Percentiles rank a stretch among this genome's conserved stretches.
phyloP scores from a whole-genome alignment of 2,113 vertebrate species.

The Holacanthus passer region DNA sequence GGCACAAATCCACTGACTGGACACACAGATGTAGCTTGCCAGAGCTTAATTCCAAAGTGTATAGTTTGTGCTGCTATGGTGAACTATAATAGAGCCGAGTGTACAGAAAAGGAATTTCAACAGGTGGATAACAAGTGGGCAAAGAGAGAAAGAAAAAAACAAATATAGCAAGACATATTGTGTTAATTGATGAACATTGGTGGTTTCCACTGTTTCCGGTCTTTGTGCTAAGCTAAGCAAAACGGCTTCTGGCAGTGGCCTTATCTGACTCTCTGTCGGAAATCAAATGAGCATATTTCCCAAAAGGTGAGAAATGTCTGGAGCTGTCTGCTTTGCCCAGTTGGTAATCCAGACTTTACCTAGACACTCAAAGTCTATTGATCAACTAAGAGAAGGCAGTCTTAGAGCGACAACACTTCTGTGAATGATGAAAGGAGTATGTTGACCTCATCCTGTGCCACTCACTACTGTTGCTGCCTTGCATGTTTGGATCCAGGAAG shows the following conservation, averaged over 20 bases:
- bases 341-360: not conserved
- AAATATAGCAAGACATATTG: not conserved
- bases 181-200: not conserved
- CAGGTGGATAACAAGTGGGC: not conserved
- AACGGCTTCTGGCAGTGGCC: not conserved
- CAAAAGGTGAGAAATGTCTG: too few species aligned
- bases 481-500: constrained; percentile 37
- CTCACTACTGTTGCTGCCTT: not conserved
- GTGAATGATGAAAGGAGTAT: not conserved
- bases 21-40: not conserved
- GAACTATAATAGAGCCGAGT: not conserved
- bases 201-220: too few species aligned
- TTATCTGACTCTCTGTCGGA: not conserved
- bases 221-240: not conserved
- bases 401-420: not conserved
- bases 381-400: not conserved
- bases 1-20: too few species aligned
- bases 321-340: not conserved
- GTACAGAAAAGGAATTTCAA: not conserved
- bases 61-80: not conserved
- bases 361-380: not conserved
- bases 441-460: not conserved
- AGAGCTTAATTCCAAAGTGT: not conserved
- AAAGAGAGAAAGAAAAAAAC: not conserved
- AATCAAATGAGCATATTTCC: not conserved